Percentiles rank a stretch among this genome's conserved stretches.
Evolutionary conservation across 2,888 invertebrate species (phyloP).

Genomic region (Campoplex capitator): DNA sequence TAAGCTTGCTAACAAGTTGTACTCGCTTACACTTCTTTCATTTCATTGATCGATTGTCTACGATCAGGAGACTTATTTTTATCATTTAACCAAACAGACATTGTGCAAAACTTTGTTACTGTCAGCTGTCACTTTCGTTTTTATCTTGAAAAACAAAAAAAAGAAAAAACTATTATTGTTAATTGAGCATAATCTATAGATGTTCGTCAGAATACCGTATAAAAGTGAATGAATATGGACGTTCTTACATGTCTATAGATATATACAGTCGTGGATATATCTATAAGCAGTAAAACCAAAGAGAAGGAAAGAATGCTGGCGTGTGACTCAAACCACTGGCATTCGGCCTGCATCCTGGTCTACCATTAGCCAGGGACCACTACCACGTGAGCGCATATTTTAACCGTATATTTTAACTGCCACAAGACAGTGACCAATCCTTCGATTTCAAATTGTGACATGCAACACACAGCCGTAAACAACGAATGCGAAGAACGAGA

Average conservation of each 20-base stretch:
- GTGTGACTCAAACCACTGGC: conserved; percentile 76
- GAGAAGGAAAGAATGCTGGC: conserved; percentile 73
- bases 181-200: not conserved
- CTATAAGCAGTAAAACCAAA: not conserved
- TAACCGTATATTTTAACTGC: conserved; percentile 35
- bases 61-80: no score
- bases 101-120: no score
- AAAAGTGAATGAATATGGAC: not conserved
- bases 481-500: conserved; percentile 9
- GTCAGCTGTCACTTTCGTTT: not conserved
- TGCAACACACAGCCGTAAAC: conserved; percentile 21
- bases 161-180: no score
- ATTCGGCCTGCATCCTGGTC: conserved; percentile 75
- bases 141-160: not conserved
- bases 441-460: conserved; percentile 57
- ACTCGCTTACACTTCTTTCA: not conserved
- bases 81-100: no score
- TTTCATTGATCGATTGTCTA: conserved; percentile 4
- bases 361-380: conserved; percentile 41
- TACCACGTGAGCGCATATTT: conserved; percentile 38
- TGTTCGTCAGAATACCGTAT: not conserved
- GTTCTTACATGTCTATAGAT: conserved; percentile 10
- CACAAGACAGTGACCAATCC: conserved; percentile 50
- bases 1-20: conserved; percentile 50
- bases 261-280: not conserved